Evolutionary conservation across 2,888 invertebrate species (phyloP), one percentile per base, ranked within the genome.

Genomic region (Aradus depressus): DNA sequence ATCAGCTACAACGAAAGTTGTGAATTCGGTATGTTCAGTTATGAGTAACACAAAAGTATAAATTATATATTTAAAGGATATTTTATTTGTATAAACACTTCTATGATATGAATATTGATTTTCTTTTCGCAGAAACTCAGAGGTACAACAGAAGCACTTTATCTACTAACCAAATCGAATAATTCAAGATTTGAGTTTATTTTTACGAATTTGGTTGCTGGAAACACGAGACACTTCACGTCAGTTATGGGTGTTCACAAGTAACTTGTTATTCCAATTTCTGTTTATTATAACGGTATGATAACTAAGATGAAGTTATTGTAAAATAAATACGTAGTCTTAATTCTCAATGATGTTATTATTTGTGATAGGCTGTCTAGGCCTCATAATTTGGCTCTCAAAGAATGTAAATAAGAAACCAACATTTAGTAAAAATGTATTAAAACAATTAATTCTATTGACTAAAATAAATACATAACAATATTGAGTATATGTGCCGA

Each of bases 171-270:
- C 1, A 80, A 82, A 21, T 85, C 80, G 57, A 80, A 79, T 60
- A 81, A 77, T 52, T 87, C 86, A 18, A 75, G 88, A 63, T 97
- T 92, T 66, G 97, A 98, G 68, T 98, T 98, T 67, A 84, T 98
- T 58, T 98, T 98, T 67, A 95, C 92, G 1, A 95, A 95, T 70
- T 72, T 92, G 21, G 80, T 88, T 12, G 81, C 84, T 0, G 84
- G 84, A 59, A 84, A 85, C 63, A 79, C 84, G 38, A 69, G 89
- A 51, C 84, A 95, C 64, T 95, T 93, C 65, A 86, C 87, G 2
- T 85, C 92, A 5, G 84, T 95, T 1, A 81, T 84, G 59, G 90
- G 91, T 5, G 88, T 96, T n/a, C 85, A 92, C 67, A 87, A 87
- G 92, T 92, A 70, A 68, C 73, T 51, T 28, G 43, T 52, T 25